A percentile compares a stretch with the other conserved stretches of the same genome.
Evolutionary conservation across 2,888 invertebrate species (phyloP).

Genomic region (Chrysotoxum bicinctum): DNA sequence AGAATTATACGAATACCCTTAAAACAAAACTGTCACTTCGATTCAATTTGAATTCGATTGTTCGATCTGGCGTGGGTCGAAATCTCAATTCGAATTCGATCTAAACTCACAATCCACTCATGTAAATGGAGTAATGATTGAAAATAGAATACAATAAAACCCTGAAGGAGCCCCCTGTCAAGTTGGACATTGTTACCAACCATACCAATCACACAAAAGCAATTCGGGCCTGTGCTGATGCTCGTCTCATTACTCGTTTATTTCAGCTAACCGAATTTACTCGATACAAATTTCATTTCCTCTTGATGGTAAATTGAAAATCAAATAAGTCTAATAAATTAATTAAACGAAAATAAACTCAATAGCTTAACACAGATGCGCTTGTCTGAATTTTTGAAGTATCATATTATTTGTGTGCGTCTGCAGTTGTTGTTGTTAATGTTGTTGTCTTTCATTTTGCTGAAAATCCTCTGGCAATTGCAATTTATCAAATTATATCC

Average conservation of each 20-base stretch:
- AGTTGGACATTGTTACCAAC: neutral
- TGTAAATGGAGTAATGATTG: too few species aligned
- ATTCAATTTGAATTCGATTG: too few species aligned
- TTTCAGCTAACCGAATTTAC: neutral
- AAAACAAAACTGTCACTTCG: too few species aligned
- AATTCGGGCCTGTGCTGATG: neutral
- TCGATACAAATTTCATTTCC: constrained; percentile 20
- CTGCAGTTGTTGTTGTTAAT: neutral
- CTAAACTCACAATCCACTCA: too few species aligned
- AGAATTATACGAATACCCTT: too few species aligned
- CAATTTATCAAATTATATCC: constrained; percentile 40
- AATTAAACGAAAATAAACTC: constrained; percentile 45
- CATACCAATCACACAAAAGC: neutral
- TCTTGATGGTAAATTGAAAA: constrained; percentile 35
- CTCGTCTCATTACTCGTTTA: neutral
- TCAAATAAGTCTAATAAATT: constrained; percentile 55
- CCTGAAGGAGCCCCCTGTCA: neutral
- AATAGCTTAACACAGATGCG: constrained; percentile 36
- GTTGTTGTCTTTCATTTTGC: neutral
- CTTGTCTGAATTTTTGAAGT: constrained; percentile 31
- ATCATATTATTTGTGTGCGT: neutral
- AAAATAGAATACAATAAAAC: too few species aligned
- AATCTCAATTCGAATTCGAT: too few species aligned
- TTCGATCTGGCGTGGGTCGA: too few species aligned
- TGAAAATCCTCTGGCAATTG: constrained; percentile 18